Evolutionary conservation across 2,797 vertebrate species (phyloP).

Genomic region (Gadopsis bispinosus): DNA sequence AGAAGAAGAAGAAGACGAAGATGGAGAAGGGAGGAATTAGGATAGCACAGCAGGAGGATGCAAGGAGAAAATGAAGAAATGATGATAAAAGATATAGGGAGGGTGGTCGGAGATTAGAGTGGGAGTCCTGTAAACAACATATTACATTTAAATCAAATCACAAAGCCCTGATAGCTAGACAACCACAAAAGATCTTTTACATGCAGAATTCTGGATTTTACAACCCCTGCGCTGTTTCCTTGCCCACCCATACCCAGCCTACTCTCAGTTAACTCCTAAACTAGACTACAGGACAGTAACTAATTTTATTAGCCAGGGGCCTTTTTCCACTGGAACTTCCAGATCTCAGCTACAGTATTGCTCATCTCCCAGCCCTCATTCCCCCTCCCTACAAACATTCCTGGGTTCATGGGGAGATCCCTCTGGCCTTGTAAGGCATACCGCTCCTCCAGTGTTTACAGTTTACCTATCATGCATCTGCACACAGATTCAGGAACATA

Average conservation of each 20-base stretch:
- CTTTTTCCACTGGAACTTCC: slow-evolving; percentile 76
- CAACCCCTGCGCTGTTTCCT: background rate
- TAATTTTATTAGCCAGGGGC: slow-evolving; percentile 60
- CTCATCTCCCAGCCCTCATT: slow-evolving; percentile 52
- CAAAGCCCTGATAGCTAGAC: background rate
- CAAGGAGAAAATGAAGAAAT: background rate
- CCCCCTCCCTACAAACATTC: slow-evolving; percentile 78
- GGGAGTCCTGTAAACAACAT: background rate
- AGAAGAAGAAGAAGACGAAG: background rate
- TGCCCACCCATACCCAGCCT: slow-evolving; percentile 3
- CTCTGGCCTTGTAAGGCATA: slow-evolving; percentile 86
- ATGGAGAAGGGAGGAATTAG: background rate
- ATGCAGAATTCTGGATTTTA: slow-evolving; percentile 15
- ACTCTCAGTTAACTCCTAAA: slow-evolving; percentile 52
- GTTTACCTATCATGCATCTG: slow-evolving; percentile 74
- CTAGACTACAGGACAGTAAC: slow-evolving; percentile 41
- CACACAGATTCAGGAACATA: slow-evolving; percentile 53
- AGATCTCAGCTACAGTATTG: slow-evolving; percentile 57
- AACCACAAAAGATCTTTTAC: slow-evolving; percentile 8
- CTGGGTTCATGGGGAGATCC: slow-evolving; percentile 81
- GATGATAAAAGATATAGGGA: background rate
- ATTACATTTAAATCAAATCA: background rate
- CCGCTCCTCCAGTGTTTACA: slow-evolving; percentile 81
- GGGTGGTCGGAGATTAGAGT: background rate
- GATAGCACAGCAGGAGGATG: background rate